Evolutionary conservation across 2,888 invertebrate genomes (phyloP).

Genomic region (Megalurothrips usitatus): DNA sequence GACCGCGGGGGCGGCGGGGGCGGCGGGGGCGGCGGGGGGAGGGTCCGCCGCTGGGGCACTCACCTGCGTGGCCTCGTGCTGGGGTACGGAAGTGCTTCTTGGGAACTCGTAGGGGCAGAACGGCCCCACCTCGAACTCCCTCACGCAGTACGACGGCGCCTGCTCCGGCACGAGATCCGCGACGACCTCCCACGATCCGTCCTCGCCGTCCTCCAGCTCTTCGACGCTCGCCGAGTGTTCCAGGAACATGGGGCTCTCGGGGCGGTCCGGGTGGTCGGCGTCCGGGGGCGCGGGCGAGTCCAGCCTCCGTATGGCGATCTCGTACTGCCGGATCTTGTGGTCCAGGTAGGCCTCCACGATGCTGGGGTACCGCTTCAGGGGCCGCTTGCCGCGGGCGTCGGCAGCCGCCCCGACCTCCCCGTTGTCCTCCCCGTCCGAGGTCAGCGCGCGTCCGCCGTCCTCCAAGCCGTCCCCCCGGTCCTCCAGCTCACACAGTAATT

Average conservation of each 20-base stretch:
- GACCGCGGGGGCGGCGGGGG: neutral
- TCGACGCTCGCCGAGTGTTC: neutral
- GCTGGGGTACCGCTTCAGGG: conserved; percentile 4
- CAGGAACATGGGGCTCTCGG: neutral
- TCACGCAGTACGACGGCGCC: neutral
- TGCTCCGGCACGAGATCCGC: neutral
- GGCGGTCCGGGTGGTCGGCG: neutral
- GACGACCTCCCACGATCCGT: neutral
- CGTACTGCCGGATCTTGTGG: conserved; percentile 19
- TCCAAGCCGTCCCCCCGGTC: neutral
- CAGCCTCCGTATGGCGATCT: neutral
- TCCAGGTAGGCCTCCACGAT: conserved; percentile 22
- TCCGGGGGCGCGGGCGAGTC: neutral
- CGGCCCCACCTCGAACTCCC: neutral
- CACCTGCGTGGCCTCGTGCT: neutral
- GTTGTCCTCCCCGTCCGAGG: neutral
- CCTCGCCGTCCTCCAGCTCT: neutral
- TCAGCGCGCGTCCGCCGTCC: neutral
- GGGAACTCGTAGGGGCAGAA: conserved; percentile 4
- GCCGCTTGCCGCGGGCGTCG: neutral
- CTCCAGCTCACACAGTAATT: neutral
- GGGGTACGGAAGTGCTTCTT: neutral
- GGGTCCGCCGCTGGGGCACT: neutral
- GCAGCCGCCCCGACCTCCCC: neutral
- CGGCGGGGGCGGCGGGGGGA: neutral